Percentiles rank a stretch among this genome's conserved stretches.
Evolutionary conservation across 2,113 vertebrate species (phyloP).

Genomic region (Puntigrus tetrazona): DNA sequence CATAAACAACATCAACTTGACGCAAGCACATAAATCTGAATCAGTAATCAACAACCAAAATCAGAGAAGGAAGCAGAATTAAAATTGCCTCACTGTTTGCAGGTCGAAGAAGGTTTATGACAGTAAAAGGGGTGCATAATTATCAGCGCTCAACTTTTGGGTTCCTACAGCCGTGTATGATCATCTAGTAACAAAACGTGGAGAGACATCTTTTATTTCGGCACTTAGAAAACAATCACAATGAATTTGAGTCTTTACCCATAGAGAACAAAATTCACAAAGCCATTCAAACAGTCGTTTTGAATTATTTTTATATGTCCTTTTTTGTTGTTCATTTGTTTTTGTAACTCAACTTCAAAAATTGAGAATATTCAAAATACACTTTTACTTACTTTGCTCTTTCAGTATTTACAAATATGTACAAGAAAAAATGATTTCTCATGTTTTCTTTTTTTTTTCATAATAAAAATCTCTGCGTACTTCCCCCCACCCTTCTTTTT

Average conservation of each 20-base stretch:
- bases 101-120: conserved; percentile 59
- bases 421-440: conserved; percentile 81
- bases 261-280: conserved; percentile 99
- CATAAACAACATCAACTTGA: conserved; percentile 3
- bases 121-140: conserved; percentile 64
- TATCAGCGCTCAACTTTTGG: conserved; percentile 58
- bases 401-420: conserved; percentile 96
- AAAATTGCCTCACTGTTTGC: conserved; percentile 37
- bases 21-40: neutral
- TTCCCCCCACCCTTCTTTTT: conserved; percentile 43
- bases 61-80: conserved; percentile 48
- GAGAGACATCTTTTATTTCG: conserved; percentile 86
- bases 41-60: conserved; percentile 43
- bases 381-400: conserved; percentile 98
- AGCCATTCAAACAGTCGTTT: conserved; percentile 96
- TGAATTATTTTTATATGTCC: conserved; percentile 79
- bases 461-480: conserved; percentile 89
- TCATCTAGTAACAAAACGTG: conserved; percentile 68
- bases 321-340: conserved; percentile 79
- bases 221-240: conserved; percentile 98
- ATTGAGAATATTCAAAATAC: conserved; percentile 99
- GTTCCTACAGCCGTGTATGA: conserved; percentile 66
- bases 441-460: conserved; percentile 71
- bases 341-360: conserved; percentile 89
- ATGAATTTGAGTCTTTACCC: conserved; percentile 94